Evolutionary conservation across 2,113 vertebrate genomes (phyloP).

Genomic region (Anhinga rufa): DNA sequence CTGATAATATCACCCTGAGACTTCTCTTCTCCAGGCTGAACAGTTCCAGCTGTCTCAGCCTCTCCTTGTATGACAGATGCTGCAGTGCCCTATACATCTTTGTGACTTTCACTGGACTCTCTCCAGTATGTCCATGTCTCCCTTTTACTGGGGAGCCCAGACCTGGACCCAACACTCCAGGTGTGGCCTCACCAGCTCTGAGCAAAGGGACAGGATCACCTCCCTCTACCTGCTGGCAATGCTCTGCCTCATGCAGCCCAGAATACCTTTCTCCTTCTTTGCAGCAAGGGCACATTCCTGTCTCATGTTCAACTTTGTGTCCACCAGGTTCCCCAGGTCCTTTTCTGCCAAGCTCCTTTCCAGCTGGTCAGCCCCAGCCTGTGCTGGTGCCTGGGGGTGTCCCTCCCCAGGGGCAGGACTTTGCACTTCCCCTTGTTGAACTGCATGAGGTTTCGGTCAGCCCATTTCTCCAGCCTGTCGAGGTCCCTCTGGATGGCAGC

Average conservation of each 20-base stretch:
- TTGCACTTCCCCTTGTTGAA: not conserved
- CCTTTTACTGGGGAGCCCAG: not conserved
- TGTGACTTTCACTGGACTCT: not conserved
- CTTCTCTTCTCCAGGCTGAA: not conserved
- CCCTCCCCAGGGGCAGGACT: not conserved
- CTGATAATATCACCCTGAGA: not conserved
- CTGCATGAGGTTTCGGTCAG: not conserved
- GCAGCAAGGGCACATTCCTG: not conserved
- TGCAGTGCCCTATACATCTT: not conserved
- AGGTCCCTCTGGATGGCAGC: not conserved
- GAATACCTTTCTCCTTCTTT: not conserved
- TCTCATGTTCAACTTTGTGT: not conserved
- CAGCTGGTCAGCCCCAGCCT: accelerated
- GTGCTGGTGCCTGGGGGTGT: not conserved
- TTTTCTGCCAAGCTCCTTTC: not conserved
- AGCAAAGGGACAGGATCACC: not conserved
- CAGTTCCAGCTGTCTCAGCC: not conserved
- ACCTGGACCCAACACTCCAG: not conserved
- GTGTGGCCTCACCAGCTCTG: not conserved
- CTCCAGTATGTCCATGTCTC: not conserved
- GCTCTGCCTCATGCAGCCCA: not conserved
- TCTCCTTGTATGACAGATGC: not conserved
- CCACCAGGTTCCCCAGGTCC: not conserved
- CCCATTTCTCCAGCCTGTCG: not conserved
- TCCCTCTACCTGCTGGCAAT: not conserved